These are phyloP conservation scores for Drosophila kambysellisi DNA, from an alignment of 2,888 invertebrate species.

Conservation along the genomic window DNA sequence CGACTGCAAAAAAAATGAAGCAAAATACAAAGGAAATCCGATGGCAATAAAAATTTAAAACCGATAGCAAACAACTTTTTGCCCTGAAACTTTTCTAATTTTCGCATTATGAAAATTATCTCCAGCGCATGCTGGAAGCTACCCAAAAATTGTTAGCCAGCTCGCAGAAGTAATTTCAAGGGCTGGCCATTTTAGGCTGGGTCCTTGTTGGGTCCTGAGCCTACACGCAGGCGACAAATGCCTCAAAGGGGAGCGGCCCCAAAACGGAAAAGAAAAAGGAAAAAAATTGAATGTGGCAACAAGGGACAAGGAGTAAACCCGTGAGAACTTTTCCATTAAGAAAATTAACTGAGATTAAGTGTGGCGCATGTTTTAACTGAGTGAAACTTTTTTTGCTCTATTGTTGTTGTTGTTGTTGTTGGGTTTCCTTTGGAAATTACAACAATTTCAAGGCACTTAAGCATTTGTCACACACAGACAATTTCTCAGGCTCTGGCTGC, in stretches of 20 bases:
- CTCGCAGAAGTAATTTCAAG: slow-evolving; percentile 41
- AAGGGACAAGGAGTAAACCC: slow-evolving; percentile 39
- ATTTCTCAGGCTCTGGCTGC: slow-evolving; percentile 18
- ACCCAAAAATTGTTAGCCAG: slow-evolving; percentile 28
- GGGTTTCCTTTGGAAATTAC: slow-evolving; percentile 56
- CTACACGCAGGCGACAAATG: slow-evolving; percentile 51
- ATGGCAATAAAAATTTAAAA: slow-evolving; percentile 61
- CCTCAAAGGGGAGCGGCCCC: slow-evolving; percentile 28
- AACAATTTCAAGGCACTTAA: slow-evolving; percentile 76
- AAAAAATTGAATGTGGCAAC: slow-evolving; percentile 43
- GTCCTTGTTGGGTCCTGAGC: slow-evolving; percentile 19
- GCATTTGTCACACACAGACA: slow-evolving; percentile 71
- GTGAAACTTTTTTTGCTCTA: slow-evolving; percentile 46
- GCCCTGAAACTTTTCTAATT: slow-evolving; percentile 75
- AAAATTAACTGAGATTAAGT: slow-evolving; percentile 84
- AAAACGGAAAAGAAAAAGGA: slow-evolving; percentile 16
- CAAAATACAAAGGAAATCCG: slow-evolving; percentile 8
- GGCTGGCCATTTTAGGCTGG: slow-evolving; percentile 23
- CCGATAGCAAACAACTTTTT: slow-evolving; percentile 35
- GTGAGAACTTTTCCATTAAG: slow-evolving; percentile 83
- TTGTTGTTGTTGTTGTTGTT: slow-evolving; percentile 4
- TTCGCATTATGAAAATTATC: slow-evolving; percentile 78
- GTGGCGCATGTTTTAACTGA: slow-evolving; percentile 62
- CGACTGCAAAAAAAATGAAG: neutral
- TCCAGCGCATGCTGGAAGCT: slow-evolving; percentile 14